phyloP scores from a whole-genome alignment of 2,888 invertebrate species.

The Drosophila helvetica region DNA sequence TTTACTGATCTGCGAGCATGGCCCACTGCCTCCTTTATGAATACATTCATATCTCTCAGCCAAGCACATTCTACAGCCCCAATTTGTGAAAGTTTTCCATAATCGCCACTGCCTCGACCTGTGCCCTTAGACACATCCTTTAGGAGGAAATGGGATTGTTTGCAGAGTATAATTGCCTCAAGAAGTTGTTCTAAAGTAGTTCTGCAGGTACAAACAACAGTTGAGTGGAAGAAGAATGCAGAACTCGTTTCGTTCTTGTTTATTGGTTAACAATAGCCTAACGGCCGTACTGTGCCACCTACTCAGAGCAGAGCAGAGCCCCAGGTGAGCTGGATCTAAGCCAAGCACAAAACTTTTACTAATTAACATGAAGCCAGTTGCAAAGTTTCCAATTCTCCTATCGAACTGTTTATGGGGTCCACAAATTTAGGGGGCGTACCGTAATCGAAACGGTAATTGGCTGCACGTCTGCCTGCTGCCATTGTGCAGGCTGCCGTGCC shows the following conservation, averaged over 20 bases:
- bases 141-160: not conserved
- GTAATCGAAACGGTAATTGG: slow-evolving; percentile 47
- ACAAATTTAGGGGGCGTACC: slow-evolving; percentile 30
- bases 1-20: no score
- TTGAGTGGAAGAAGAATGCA: not conserved
- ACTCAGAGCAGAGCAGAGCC: not conserved
- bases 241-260: not conserved
- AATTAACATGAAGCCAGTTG: slow-evolving; percentile 33
- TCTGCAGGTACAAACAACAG: not conserved
- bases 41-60: no score
- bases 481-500: slow-evolving; percentile 35
- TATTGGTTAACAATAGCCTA: slow-evolving; percentile 5
- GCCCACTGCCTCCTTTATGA: no score
- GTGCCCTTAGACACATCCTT: not conserved
- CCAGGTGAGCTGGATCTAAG: slow-evolving; percentile 20
- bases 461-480: slow-evolving; percentile 31
- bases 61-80: no score
- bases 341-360: slow-evolving; percentile 30
- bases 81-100: no score
- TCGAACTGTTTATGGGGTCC: slow-evolving; percentile 31
- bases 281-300: not conserved
- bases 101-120: no score
- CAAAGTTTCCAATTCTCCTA: slow-evolving; percentile 35
- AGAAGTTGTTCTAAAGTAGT: not conserved
- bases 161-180: not conserved